A percentile compares a stretch with the other conserved stretches of the same genome.
Evolutionary conservation across 2,888 invertebrate species (phyloP).

Genomic region (Pterostichus madidus): DNA sequence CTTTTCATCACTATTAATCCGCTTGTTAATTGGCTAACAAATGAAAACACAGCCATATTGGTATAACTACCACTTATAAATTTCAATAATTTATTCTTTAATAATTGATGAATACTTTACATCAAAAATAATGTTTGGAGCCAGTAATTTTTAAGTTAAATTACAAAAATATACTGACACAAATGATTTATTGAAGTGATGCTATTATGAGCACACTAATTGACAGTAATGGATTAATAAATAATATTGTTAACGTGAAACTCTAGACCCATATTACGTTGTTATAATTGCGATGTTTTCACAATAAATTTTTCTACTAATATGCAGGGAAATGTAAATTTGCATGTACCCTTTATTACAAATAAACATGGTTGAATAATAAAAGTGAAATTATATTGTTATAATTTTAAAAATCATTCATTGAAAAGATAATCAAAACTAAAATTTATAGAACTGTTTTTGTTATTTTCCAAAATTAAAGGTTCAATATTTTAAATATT

Average conservation of each 20-base stretch:
- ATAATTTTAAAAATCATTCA: too few relatives aligned
- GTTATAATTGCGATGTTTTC: constrained; percentile 34
- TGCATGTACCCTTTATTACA: not conserved
- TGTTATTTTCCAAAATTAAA: too few relatives aligned
- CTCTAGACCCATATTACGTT: constrained; percentile 17
- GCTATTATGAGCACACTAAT: constrained; percentile 32
- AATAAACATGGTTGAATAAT: too few relatives aligned
- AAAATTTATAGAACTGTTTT: too few relatives aligned
- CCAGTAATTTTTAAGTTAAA: constrained; percentile 24
- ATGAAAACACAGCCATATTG: constrained; percentile 4
- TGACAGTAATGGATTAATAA: constrained; percentile 41
- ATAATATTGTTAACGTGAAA: constrained; percentile 40
- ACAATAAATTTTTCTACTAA: not conserved
- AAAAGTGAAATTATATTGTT: too few relatives aligned
- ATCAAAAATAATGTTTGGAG: not conserved
- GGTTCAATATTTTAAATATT: too few relatives aligned
- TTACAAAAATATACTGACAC: constrained; percentile 41
- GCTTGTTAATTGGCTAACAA: constrained; percentile 24
- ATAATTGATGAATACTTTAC: not conserved
- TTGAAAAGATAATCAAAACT: too few relatives aligned
- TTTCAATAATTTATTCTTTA: not conserved
- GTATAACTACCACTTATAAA: too few relatives aligned
- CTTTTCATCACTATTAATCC: constrained; percentile 27
- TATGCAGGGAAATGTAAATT: not conserved
- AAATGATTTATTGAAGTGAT: constrained; percentile 28